Evolutionary conservation across 2,113 vertebrate species (phyloP).

Genomic region (Alethe castanea): DNA sequence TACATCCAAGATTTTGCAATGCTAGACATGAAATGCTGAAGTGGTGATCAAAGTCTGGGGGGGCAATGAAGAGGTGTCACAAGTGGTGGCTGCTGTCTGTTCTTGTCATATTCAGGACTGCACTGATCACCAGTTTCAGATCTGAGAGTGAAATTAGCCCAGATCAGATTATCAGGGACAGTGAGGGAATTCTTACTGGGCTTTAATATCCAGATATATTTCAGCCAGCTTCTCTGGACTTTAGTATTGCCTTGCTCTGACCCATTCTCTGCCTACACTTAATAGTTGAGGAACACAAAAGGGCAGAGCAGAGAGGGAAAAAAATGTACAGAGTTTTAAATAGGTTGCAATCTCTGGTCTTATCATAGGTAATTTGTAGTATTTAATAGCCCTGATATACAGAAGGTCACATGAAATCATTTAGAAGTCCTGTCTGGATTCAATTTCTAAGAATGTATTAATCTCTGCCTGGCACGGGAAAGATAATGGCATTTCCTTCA

Average conservation of each 20-base stretch:
- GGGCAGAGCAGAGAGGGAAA: background rate
- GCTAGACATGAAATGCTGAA: background rate
- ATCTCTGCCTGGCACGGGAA: slow-evolving; percentile 52
- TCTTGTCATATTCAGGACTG: background rate
- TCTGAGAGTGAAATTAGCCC: background rate
- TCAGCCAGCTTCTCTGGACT: background rate
- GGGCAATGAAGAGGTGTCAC: background rate
- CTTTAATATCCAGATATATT: background rate
- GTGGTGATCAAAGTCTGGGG: background rate
- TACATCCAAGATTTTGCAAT: background rate
- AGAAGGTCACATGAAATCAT: slow-evolving; percentile 55
- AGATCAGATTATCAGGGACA: background rate
- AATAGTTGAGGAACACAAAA: background rate
- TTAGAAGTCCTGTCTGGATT: slow-evolving; percentile 59
- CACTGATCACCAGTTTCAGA: background rate
- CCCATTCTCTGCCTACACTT: background rate
- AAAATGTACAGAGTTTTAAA: slow-evolving; percentile 10
- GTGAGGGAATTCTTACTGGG: background rate
- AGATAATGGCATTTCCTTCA: slow-evolving; percentile 64
- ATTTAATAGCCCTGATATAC: slow-evolving; percentile 53
- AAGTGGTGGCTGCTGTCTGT: background rate
- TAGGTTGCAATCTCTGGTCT: slow-evolving; percentile 30
- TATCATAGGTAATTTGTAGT: slow-evolving; percentile 61
- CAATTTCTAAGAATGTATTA: slow-evolving; percentile 61
- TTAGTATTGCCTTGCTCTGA: background rate